Conservation (phyloP, 2,888 invertebrate species). For the Congeria kusceri region DNA sequence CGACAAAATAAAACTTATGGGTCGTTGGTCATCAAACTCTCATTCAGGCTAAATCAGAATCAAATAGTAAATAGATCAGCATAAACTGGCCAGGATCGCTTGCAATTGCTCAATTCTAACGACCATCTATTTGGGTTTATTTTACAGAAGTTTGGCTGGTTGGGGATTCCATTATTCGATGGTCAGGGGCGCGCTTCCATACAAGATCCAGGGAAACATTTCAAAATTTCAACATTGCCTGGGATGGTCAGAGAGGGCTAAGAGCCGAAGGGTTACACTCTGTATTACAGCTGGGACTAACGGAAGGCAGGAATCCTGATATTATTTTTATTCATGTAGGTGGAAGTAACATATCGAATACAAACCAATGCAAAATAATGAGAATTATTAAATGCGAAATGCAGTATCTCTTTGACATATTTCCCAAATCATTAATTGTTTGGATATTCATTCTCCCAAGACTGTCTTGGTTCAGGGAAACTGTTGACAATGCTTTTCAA, state of each 20-base stretch:
- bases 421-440: constrained; percentile 12
- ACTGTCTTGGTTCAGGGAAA: constrained; percentile 11
- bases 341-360: constrained; percentile 26
- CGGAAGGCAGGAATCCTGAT: constrained; percentile 13
- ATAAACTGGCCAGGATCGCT: background rate
- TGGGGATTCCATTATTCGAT: constrained; percentile 30
- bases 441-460: constrained; percentile 34
- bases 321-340: constrained; percentile 30
- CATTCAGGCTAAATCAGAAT: constrained; percentile 26
- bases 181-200: constrained; percentile 16
- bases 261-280: constrained; percentile 7
- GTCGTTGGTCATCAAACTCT: constrained; percentile 31
- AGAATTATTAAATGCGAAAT: constrained; percentile 6
- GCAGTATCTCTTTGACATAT: constrained; percentile 5
- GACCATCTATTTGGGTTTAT: background rate
- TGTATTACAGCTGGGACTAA: constrained; percentile 13
- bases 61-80: background rate
- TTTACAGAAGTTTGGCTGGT: constrained; percentile 40
- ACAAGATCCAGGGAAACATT: background rate
- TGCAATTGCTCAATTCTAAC: background rate
- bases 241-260: constrained; percentile 25
- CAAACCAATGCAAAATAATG: constrained; percentile 19
- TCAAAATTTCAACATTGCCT: background rate
- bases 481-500: background rate
- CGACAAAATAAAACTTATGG: constrained; percentile 39